Percentiles rank a stretch among this genome's conserved stretches.
Evolutionary conservation across 1,140 invertebrate species (phyloP).

Genomic region (Hyposmocoma kahamanoa): DNA sequence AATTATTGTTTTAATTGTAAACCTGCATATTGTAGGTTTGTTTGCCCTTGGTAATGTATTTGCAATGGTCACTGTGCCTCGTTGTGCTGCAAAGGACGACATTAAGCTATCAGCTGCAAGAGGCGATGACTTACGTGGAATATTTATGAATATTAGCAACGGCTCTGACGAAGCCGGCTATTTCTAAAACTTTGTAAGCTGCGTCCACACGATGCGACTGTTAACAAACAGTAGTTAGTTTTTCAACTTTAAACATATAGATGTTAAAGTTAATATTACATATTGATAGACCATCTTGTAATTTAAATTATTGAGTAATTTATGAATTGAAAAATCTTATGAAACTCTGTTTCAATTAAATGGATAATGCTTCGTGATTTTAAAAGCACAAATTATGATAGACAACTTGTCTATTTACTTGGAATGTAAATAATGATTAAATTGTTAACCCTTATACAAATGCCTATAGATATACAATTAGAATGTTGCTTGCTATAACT

Average conservation of each 20-base stretch:
- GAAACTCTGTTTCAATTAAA: slow-evolving; percentile 11
- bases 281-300: not conserved
- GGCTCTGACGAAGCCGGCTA: not conserved
- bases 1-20: slow-evolving; percentile 38
- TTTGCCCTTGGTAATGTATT: not conserved
- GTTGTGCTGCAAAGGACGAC: too few relatives aligned
- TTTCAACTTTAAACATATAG: not conserved
- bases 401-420: slow-evolving; percentile 12
- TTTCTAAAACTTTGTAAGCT: not conserved
- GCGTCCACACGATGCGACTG: not conserved
- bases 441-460: slow-evolving; percentile 16
- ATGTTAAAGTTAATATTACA: not conserved
- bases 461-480: slow-evolving; percentile 4
- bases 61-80: not conserved
- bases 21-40: slow-evolving; percentile 65
- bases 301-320: slow-evolving; percentile 16
- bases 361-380: slow-evolving; percentile 22
- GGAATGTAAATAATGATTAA: slow-evolving; percentile 22
- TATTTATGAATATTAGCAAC: not conserved
- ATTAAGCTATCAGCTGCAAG: too few relatives aligned
- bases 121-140: too few relatives aligned
- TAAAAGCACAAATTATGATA: slow-evolving; percentile 23
- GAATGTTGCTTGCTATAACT: slow-evolving; percentile 22
- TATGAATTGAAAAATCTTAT: slow-evolving; percentile 10
- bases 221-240: not conserved